A percentile compares a stretch with the other conserved stretches of the same genome.
Evolutionary conservation across 2,113 vertebrate species (phyloP).

Genomic region (Mus musculus): DNA sequence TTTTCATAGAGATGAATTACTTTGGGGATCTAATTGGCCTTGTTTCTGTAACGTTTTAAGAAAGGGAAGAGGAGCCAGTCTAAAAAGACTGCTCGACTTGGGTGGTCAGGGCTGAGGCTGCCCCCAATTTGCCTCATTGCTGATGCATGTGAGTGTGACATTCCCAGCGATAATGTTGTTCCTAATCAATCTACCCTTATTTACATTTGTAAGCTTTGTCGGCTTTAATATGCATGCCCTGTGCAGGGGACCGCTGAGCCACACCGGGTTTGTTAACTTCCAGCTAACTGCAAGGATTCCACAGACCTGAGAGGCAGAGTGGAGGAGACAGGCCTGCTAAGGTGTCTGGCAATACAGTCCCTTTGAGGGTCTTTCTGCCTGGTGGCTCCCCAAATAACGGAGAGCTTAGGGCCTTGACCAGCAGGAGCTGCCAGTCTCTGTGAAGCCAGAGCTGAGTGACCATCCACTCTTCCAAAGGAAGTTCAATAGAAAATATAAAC

Average conservation of each 20-base stretch:
- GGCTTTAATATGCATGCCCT: conserved; percentile 85
- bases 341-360: not conserved
- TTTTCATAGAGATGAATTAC: conserved; percentile 87
- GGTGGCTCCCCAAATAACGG: not conserved
- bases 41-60: conserved; percentile 86
- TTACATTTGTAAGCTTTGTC: conserved; percentile 88
- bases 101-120: conserved; percentile 88
- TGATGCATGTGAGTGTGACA: conserved; percentile 84
- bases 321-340: conserved; percentile 66
- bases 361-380: conserved; percentile 38
- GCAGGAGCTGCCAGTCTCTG: not conserved
- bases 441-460: not conserved
- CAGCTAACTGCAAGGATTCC: conserved; percentile 64
- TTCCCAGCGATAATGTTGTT: conserved; percentile 86
- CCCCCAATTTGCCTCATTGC: conserved; percentile 87
- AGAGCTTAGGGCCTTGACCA: not conserved
- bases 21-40: conserved; percentile 89
- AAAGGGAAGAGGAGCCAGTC: conserved; percentile 86
- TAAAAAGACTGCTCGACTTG: conserved; percentile 88
- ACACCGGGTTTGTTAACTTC: conserved; percentile 74
- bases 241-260: conserved; percentile 70
- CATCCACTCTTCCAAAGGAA: conserved; percentile 42
- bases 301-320: conserved; percentile 35
- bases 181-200: conserved; percentile 89
- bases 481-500: conserved; percentile 26